Evolutionary conservation across 2,888 invertebrate genomes (phyloP).

Genomic region (Atethmia centrago): DNA sequence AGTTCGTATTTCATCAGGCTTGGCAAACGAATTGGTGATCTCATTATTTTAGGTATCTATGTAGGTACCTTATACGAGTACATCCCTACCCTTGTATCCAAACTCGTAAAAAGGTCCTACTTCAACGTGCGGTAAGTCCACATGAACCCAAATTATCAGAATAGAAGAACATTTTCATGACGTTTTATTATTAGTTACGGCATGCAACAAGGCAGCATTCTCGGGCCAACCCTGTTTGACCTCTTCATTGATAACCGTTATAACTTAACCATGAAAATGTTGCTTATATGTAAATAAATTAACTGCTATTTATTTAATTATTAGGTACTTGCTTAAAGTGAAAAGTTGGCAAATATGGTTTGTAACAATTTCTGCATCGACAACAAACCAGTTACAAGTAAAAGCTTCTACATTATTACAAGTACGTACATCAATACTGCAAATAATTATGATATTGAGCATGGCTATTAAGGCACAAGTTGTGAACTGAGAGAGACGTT

Average conservation of each 20-base stretch:
- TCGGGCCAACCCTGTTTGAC: conserved; percentile 9
- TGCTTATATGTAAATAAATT: not conserved
- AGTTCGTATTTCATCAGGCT: not conserved
- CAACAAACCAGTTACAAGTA: conserved; percentile 38
- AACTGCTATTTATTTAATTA: conserved; percentile 5
- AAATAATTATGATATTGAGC: conserved; percentile 41
- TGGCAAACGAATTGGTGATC: not conserved
- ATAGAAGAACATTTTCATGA: not conserved
- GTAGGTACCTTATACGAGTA: not conserved
- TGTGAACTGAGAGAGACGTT: conserved; percentile 6
- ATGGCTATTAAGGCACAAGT: conserved; percentile 18
- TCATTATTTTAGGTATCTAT: not conserved
- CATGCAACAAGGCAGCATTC: conserved; percentile 13
- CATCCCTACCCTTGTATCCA: not conserved
- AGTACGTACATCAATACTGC: conserved; percentile 9
- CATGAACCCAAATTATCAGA: not conserved
- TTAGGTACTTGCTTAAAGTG: conserved; percentile 11
- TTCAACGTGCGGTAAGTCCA: not conserved
- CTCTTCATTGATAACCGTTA: not conserved
- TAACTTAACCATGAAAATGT: not conserved
- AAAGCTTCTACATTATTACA: conserved; percentile 29
- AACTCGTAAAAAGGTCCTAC: not conserved
- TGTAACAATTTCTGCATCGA: conserved; percentile 19
- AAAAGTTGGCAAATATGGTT: conserved; percentile 28
- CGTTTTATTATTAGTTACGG: not conserved